These are phyloP conservation scores for Drosophila erecta DNA, from an alignment of 1,140 invertebrate species.

Conservation along the genomic window DNA sequence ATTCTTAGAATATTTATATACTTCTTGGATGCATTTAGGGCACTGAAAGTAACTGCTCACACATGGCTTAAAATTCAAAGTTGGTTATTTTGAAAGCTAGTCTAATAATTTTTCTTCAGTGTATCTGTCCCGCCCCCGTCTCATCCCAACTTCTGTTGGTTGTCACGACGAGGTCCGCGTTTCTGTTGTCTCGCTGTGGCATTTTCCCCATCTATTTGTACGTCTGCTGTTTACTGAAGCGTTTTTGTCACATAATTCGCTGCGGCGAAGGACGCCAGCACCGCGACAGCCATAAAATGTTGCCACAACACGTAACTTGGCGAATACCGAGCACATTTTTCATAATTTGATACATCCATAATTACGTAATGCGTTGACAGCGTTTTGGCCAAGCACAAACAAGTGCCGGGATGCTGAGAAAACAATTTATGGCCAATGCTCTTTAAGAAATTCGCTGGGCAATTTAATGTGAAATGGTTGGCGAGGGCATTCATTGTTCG, in stretches of 20 bases:
- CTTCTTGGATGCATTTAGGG: too few species aligned
- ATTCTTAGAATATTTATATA: too few species aligned
- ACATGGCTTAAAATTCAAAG: too few species aligned
- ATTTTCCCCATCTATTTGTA: conserved; percentile 49
- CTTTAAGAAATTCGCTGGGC: conserved; percentile 22
- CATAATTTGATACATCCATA: conserved; percentile 81
- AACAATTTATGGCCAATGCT: conserved; percentile 37
- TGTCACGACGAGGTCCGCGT: conserved; percentile 22
- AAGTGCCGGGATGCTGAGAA: conserved; percentile 15
- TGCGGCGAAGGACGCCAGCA: conserved; percentile 42
- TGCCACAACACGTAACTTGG: conserved; percentile 65
- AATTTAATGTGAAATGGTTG: conserved; percentile 19
- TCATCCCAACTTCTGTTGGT: conserved; percentile 13
- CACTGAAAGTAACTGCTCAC: too few species aligned
- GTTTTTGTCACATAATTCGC: conserved; percentile 64
- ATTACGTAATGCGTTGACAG: conserved; percentile 80
- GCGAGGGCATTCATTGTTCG: conserved; percentile 10
- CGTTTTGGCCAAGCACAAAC: conserved; percentile 38
- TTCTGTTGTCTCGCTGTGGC: conserved; percentile 41
- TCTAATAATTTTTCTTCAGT: neutral
- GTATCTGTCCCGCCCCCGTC: conserved; percentile 5
- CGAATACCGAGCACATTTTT: conserved; percentile 65
- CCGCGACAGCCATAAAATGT: conserved; percentile 65
- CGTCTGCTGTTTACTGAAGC: conserved; percentile 50
- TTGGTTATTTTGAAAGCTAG: too few species aligned